phyloP scores from a whole-genome alignment of 1,140 invertebrate species.

The Hyles euphorbiae region DNA sequence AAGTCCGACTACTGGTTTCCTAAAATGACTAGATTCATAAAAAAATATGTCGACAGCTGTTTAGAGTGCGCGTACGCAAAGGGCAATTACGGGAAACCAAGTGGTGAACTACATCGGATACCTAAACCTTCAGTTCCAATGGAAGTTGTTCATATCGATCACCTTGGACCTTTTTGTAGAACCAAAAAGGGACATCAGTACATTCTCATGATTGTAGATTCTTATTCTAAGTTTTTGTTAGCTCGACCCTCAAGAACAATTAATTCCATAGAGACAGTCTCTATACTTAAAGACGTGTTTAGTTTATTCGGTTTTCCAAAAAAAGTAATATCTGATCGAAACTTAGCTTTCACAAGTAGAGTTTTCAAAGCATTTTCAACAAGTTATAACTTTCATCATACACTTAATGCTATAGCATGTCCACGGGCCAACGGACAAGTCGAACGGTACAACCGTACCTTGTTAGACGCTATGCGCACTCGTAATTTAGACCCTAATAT shows the following conservation, averaged over 20 bases:
- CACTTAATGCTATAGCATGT: conserved; percentile 35
- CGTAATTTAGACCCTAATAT: too few relatives aligned
- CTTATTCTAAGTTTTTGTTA: conserved; percentile 11
- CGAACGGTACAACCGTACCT: conserved; percentile 25
- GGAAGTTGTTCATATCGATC: too few relatives aligned
- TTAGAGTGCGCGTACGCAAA: conserved; percentile 10
- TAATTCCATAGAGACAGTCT: conserved; percentile 7
- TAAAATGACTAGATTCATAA: too few relatives aligned
- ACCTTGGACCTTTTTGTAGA: neutral
- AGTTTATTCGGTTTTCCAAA: conserved; percentile 35
- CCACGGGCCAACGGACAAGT: conserved; percentile 34
- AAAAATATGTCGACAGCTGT: conserved; percentile 10
- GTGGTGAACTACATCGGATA: too few relatives aligned
- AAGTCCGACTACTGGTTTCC: too few relatives aligned
- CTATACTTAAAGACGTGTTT: conserved; percentile 18
- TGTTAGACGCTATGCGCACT: too few relatives aligned
- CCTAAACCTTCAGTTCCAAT: too few relatives aligned
- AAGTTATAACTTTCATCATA: conserved; percentile 28
- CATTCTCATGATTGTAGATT: conserved; percentile 41
- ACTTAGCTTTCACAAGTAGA: conserved; percentile 36
- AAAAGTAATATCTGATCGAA: conserved; percentile 31
- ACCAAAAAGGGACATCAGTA: conserved; percentile 24
- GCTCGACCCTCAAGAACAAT: too few relatives aligned
- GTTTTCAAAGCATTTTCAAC: conserved; percentile 34
- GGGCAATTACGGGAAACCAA: too few relatives aligned